These are phyloP conservation scores for Caenorhabditis sp. DNA, from an alignment of 2,888 invertebrate species.

Conservation along the genomic window DNA sequence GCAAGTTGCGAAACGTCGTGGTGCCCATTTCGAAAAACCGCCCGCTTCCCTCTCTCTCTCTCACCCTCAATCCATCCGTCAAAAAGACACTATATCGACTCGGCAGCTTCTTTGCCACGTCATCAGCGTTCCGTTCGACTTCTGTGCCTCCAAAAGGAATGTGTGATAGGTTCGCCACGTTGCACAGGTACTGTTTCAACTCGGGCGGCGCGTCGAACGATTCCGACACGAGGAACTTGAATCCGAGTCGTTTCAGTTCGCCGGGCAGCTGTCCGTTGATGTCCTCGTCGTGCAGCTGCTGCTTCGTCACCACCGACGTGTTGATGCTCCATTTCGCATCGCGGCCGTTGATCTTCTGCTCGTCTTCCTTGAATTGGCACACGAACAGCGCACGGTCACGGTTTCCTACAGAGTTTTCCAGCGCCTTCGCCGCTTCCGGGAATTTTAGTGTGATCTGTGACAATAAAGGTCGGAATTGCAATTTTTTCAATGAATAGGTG, in stretches of 20 bases:
- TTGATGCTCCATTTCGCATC: constrained; percentile 30
- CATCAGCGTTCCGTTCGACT: constrained; percentile 55
- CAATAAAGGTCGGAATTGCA: background rate
- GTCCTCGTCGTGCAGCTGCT: constrained; percentile 12
- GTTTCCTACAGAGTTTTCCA: constrained; percentile 69
- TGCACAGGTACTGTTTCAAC: constrained; percentile 63
- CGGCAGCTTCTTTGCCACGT: constrained; percentile 6
- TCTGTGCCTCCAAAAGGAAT: constrained; percentile 66
- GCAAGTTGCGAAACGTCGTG: too few species aligned
- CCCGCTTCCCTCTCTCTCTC: too few species aligned
- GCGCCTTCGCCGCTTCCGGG: constrained; percentile 36
- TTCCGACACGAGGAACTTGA: constrained; percentile 65
- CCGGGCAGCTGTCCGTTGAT: constrained; percentile 28
- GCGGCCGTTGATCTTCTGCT: constrained; percentile 49
- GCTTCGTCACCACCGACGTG: constrained; percentile 39
- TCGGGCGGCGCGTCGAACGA: constrained; percentile 65
- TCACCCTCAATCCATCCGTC: too few species aligned
- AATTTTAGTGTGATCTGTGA: constrained; percentile 60
- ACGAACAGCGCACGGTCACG: constrained; percentile 78
- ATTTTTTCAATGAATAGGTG: background rate
- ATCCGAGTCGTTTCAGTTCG: constrained; percentile 66
- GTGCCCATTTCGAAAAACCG: too few species aligned
- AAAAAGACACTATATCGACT: constrained; percentile 21
- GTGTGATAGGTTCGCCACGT: constrained; percentile 58
- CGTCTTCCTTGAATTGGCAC: constrained; percentile 74